Base-by-base conservation (phyloP, 2,113 vertebrate genomes). In the Cairina moschata region DNA sequence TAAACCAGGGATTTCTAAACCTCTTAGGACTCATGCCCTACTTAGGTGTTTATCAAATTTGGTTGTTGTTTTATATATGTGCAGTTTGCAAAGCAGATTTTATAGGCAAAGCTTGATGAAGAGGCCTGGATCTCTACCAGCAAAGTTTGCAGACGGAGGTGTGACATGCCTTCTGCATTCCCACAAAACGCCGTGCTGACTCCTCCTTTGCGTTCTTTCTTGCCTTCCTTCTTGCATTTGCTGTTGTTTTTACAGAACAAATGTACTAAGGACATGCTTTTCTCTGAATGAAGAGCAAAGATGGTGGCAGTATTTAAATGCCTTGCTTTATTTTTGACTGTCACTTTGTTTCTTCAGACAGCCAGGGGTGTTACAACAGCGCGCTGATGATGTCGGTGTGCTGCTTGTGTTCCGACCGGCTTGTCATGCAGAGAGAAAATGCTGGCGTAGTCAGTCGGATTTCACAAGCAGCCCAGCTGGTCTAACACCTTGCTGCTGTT, bases 1-100 rank as follows among this genome's bases (percentile, higher is more conserved):
- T 82, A 95, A 91, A 91, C 71, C 55, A 44, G 48, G 62, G 89
- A 87, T 95, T 96, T 96, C 58, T 95, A 93, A 97, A 95, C 74
- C 89, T 97, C 94, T 96, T 95, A 89, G 74, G 60, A 82, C 38
- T 94, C 86, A 26, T 95, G 89, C 44, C 83, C 84, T 95, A 58
- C 81, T 94, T 95, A 82, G 69, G 58, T 95, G 77, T 89, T 96
- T 95, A 66, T 72, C 60, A 93, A 94, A 89, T 95, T 92, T 90
- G 5, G 74, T 88, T 88, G 12, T 0, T 88, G 12, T 0, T 26
- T 76, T 93, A 86, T n/a, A 75, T 60, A 52, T 42, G 4, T 58
- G 28, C 23, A 76, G 9, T 72, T 91, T 81, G 28, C 77, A 22
- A 38, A 76, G 58, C 38, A 56, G 28, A 78, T 86, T 73, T 11